phyloP scores from a whole-genome alignment of 2,888 invertebrate species.

The Erebia epiphron region DNA sequence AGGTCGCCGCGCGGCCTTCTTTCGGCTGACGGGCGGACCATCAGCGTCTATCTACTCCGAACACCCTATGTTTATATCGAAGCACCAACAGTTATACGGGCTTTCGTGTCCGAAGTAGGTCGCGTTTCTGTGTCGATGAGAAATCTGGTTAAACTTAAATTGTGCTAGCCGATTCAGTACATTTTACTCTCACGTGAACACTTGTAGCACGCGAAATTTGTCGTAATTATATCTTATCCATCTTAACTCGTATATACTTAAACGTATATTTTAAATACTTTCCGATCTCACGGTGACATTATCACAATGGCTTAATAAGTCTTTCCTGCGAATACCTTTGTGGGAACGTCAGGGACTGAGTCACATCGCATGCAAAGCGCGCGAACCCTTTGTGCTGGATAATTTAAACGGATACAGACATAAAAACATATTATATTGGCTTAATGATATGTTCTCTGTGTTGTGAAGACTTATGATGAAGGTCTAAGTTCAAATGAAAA shows the following conservation, averaged over 20 bases:
- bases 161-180: constrained; percentile 42
- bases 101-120: constrained; percentile 78
- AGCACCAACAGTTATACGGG: constrained; percentile 75
- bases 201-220: constrained; percentile 41
- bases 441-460: constrained; percentile 34
- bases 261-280: constrained; percentile 40
- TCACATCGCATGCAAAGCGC: constrained; percentile 61
- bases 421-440: constrained; percentile 41
- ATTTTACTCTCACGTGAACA: constrained; percentile 42
- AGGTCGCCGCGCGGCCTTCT: constrained; percentile 81
- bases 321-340: constrained; percentile 72
- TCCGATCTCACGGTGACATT: constrained; percentile 70
- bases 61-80: constrained; percentile 76
- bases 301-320: constrained; percentile 69
- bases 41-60: constrained; percentile 58
- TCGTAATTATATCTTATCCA: constrained; percentile 41
- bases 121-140: constrained; percentile 75
- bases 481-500: constrained; percentile 51
- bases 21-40: constrained; percentile 57
- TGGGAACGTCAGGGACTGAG: constrained; percentile 71
- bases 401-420: constrained; percentile 47
- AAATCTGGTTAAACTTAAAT: constrained; percentile 56
- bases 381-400: constrained; percentile 54
- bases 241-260: constrained; percentile 22
- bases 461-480: constrained; percentile 34